phyloP scores from a whole-genome alignment of 2,888 invertebrate genomes.

The Parnassius mnemosyne region DNA sequence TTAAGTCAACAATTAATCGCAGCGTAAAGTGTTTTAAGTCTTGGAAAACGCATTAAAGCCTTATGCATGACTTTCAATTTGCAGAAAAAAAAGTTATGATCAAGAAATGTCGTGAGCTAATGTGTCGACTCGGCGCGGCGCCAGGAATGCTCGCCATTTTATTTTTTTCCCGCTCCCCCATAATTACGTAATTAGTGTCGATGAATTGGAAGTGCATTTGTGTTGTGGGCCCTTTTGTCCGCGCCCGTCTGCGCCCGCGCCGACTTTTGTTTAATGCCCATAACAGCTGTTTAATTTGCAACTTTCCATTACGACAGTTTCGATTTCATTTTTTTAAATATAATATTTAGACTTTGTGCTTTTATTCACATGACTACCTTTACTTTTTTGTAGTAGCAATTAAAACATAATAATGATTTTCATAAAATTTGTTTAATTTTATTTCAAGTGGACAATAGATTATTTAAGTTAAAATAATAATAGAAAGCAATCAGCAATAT shows the following conservation, averaged over 20 bases:
- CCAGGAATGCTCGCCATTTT: slow-evolving; percentile 71
- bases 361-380: too few relatives aligned
- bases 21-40: slow-evolving; percentile 19
- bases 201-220: slow-evolving; percentile 74
- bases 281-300: slow-evolving; percentile 69
- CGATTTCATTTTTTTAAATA: not conserved
- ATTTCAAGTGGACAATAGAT: too few relatives aligned
- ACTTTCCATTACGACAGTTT: slow-evolving; percentile 39
- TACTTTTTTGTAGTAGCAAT: too few relatives aligned
- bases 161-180: slow-evolving; percentile 60
- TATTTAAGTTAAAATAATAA: too few relatives aligned
- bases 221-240: slow-evolving; percentile 70
- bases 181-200: slow-evolving; percentile 79
- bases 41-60: slow-evolving; percentile 27
- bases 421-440: too few relatives aligned
- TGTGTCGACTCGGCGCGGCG: slow-evolving; percentile 67
- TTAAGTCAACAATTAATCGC: slow-evolving; percentile 17
- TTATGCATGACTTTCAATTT: slow-evolving; percentile 64
- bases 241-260: slow-evolving; percentile 57
- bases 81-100: slow-evolving; percentile 45
- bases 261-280: slow-evolving; percentile 53
- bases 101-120: slow-evolving; percentile 69
- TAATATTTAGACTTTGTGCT: too few relatives aligned
- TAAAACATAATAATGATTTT: too few relatives aligned
- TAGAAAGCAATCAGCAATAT: too few relatives aligned